Evolutionary conservation across 2,113 vertebrate species (phyloP).

Genomic region (Gallinago undulata): DNA sequence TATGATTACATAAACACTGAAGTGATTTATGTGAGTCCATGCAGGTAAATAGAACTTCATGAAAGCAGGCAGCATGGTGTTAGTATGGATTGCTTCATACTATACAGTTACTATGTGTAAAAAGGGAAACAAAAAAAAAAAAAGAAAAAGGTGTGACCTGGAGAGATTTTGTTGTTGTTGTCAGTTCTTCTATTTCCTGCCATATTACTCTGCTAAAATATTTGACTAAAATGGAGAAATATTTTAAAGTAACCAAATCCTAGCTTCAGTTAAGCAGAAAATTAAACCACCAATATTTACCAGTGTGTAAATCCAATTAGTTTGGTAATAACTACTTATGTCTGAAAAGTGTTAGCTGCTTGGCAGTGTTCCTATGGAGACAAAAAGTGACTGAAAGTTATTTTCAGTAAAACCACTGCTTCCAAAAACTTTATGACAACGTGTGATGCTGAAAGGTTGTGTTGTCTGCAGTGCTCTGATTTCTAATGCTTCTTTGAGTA

Average conservation of each 20-base stretch:
- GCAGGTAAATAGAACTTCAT: background rate
- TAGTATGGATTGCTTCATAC: background rate
- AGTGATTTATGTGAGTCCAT: background rate
- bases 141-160: too few relatives aligned
- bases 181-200: background rate
- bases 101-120: background rate
- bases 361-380: background rate
- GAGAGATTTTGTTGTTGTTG: background rate
- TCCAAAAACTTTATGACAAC: background rate
- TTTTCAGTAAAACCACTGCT: background rate
- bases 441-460: rapidly evolving
- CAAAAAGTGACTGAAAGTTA: background rate
- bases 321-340: background rate
- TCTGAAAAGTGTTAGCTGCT: background rate
- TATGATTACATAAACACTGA: rapidly evolving
- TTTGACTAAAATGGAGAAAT: background rate
- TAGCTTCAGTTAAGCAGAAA: background rate
- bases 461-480: background rate
- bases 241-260: background rate
- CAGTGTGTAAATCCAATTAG: background rate
- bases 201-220: background rate
- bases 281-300: background rate
- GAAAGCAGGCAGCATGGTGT: background rate
- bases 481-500: background rate
- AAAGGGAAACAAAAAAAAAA: background rate